Conservation (phyloP, 2,113 vertebrate genomes). For the Crotalus tigris region DNA sequence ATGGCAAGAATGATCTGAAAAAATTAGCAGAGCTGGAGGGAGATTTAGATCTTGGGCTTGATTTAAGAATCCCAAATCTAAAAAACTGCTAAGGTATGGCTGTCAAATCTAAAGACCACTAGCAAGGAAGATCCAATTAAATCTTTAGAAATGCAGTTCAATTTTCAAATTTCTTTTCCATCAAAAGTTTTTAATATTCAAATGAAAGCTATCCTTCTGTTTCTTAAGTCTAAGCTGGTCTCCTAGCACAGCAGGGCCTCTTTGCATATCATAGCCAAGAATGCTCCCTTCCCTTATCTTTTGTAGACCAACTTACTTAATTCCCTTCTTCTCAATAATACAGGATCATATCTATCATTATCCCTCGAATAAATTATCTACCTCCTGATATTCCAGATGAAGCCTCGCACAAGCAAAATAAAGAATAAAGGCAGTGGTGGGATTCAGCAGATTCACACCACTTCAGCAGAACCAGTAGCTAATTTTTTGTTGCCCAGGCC, state of each 20-base stretch:
- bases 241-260: not conserved
- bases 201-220: not conserved
- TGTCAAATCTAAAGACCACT: not conserved
- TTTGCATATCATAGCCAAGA: not conserved
- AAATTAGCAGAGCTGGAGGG: not conserved
- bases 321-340: not conserved
- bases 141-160: not conserved
- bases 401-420: not conserved
- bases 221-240: not conserved
- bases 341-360: not conserved
- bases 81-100: not conserved
- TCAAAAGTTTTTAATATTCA: not conserved
- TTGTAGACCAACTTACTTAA: not conserved
- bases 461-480: too few relatives aligned
- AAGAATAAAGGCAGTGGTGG: not conserved
- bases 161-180: not conserved
- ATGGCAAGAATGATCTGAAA: not conserved
- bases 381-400: not conserved
- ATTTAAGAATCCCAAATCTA: not conserved
- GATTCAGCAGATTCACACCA: too few relatives aligned
- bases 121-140: not conserved
- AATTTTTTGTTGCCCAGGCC: too few relatives aligned
- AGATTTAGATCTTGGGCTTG: not conserved
- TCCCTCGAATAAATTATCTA: not conserved
- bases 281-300: not conserved